Evolutionary conservation across 2,113 vertebrate species (phyloP), one percentile per base, ranked within the genome.

Genomic region (Misgurnus mizolepis): DNA sequence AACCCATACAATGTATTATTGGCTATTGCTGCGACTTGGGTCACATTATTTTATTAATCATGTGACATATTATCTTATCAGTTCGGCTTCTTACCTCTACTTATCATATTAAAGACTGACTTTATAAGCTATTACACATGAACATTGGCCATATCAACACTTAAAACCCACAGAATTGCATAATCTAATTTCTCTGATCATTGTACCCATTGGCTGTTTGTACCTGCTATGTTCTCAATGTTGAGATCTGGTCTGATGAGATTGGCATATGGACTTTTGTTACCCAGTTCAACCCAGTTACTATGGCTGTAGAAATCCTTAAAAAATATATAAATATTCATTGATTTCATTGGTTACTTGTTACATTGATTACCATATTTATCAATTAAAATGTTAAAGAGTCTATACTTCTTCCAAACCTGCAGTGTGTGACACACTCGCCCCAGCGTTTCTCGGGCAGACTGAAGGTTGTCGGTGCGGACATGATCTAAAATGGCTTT

Each of bases 221-320:
- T 81, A 92, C 92, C 91, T 91, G 91, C 92, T 8, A 91, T 78
- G 80, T 92, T 92, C 61, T 90, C 88, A 5, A 93, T 74, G 17
- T 86, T 86, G 7, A 86, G 88, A 66, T 89, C 85, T 47, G 85
- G 87, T 4, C 71, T 86, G 68, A 93, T 83, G 8, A 93, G 90
- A 70, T 88, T 90, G n/a, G n/a, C 11, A 43, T 89, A 91, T 9
- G 91, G 87, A 22, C 85, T 79, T 47, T 65, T 84, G 86, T 90
- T 9, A 11, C 89, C 90, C 80, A 93, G 61, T 76, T 93, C 92
- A 78, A 92, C 91, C 92, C 92, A 93, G 86, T 93, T 93, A 84
- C 87, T 92, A 85, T 93, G 92, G 78, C 91, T 92, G 87, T 93
- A 93, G 81, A 93, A 93, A 73, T 93, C 92, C 92, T 93, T 34